These are phyloP conservation scores for Drosophila pseudoananassae DNA, from an alignment of 1,140 invertebrate species.

Conservation along the genomic window DNA sequence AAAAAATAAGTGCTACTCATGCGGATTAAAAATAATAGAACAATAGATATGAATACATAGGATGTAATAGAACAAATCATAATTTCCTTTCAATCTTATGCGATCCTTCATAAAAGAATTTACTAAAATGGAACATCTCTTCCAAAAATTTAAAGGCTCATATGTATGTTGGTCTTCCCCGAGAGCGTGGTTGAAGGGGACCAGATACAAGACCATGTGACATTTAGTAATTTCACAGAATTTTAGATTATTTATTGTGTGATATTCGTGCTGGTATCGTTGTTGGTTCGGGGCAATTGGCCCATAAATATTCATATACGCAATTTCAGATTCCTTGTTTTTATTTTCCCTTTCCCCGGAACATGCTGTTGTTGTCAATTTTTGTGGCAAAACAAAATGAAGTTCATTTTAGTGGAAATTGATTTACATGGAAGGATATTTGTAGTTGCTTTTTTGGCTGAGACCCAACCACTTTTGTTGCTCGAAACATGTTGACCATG, in stretches of 20 bases:
- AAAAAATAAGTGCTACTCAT: neutral
- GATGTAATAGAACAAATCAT: too few relatives aligned
- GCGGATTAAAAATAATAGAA: too few relatives aligned
- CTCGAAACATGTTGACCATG: constrained; percentile 22
- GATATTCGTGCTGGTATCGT: constrained; percentile 23
- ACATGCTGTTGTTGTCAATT: constrained; percentile 35
- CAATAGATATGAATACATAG: too few relatives aligned
- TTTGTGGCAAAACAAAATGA: constrained; percentile 53
- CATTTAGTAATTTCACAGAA: constrained; percentile 78
- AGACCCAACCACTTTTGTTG: neutral
- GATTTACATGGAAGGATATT: constrained; percentile 72
- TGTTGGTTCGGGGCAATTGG: constrained; percentile 28
- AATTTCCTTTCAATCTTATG: too few relatives aligned
- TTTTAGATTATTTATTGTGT: constrained; percentile 80
- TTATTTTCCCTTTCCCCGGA: constrained; percentile 10
- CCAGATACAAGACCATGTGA: constrained; percentile 60
- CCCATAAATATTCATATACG: constrained; percentile 76
- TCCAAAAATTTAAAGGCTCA: neutral
- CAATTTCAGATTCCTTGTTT: constrained; percentile 64
- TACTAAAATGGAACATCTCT: neutral
- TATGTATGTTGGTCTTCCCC: too few relatives aligned
- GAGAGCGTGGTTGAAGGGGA: constrained; percentile 21
- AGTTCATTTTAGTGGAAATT: constrained; percentile 74
- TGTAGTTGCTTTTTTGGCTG: constrained; percentile 11
- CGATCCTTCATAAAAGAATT: neutral